Conservation (phyloP, 2,797 vertebrate species). For the Aphelocoma californica region DNA sequence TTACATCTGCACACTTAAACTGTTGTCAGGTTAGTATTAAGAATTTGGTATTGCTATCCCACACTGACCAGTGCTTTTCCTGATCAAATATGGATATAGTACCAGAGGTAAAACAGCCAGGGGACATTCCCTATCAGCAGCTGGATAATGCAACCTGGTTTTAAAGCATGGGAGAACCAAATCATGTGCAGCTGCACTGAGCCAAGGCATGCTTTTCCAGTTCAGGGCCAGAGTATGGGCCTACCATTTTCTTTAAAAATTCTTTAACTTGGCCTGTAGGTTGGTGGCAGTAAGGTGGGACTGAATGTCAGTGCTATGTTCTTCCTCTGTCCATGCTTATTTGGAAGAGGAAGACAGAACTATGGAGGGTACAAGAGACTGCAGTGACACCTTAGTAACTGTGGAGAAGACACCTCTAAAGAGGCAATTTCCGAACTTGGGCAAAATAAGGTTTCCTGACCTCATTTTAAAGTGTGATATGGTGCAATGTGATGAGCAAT, state of each 20-base stretch:
- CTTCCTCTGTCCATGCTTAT: not conserved
- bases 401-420: not conserved
- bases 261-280: not conserved
- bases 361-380: not conserved
- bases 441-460: not conserved
- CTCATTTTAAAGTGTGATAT: not conserved
- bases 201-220: not conserved
- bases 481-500: not conserved
- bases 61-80: not conserved
- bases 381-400: not conserved
- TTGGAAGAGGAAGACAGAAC: not conserved
- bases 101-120: not conserved
- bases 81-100: not conserved
- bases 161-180: not conserved
- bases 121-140: not conserved
- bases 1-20: not conserved
- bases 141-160: not conserved
- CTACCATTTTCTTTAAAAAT: not conserved
- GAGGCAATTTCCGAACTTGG: not conserved
- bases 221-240: not conserved
- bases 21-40: not conserved
- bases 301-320: not conserved
- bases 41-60: not conserved
- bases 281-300: not conserved
- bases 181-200: not conserved